phyloP scores from a whole-genome alignment of 2,113 vertebrate genomes.

The Crocuta crocuta region DNA sequence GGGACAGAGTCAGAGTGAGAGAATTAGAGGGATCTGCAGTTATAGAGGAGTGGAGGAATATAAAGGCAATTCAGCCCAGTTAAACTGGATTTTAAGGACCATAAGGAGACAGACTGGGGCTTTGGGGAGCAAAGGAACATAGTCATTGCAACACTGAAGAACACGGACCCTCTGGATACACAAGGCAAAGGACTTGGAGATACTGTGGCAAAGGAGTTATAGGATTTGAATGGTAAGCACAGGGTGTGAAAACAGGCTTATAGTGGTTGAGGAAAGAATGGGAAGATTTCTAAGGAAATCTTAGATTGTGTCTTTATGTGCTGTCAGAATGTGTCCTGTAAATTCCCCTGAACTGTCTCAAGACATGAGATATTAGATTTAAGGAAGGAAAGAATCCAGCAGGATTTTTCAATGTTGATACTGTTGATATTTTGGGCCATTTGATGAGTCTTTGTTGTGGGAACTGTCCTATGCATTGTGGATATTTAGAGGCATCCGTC shows the following conservation, averaged over 20 bases:
- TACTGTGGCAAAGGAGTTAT: not conserved
- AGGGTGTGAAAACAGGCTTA: not conserved
- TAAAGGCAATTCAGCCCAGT: not conserved
- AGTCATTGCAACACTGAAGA: not conserved
- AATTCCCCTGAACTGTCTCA: not conserved
- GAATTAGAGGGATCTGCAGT: not conserved
- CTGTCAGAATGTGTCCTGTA: not conserved
- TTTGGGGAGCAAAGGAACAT: not conserved
- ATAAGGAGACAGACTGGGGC: not conserved
- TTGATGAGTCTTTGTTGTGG: not conserved
- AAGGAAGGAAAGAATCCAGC: not conserved
- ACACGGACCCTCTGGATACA: not conserved
- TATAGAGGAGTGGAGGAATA: not conserved
- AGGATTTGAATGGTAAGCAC: not conserved
- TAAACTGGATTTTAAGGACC: constrained; percentile 1
- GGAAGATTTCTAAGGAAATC: not conserved
- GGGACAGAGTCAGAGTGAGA: not conserved
- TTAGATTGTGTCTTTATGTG: not conserved
- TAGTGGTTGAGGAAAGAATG: not conserved
- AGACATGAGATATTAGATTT: not conserved
- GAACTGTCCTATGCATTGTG: accelerated
- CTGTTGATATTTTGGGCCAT: not conserved
- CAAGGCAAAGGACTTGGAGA: not conserved
- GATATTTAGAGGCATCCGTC: not conserved
- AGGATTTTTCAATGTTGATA: not conserved